These are phyloP conservation scores for Ophioderma brevispina DNA, from an alignment of 35 echinoderm and acorn worm genomes.

Conservation along the genomic window DNA sequence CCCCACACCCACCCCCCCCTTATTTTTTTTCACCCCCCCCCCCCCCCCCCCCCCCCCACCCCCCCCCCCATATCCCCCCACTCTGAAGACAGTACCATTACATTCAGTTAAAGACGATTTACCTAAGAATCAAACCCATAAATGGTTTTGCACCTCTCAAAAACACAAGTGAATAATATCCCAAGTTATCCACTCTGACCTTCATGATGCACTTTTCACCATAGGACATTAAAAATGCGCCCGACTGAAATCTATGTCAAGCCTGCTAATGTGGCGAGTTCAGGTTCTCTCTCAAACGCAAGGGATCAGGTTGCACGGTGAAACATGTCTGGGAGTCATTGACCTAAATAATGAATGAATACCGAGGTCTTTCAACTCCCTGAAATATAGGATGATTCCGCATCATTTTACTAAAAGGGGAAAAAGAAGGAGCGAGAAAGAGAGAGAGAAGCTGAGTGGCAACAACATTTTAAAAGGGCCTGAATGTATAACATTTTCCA, in stretches of 20 bases:
- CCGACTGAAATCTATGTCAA: not conserved
- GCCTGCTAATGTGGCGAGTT: not conserved
- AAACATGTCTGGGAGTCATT: not conserved
- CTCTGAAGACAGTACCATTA: too few species aligned
- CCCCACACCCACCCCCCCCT: too few species aligned
- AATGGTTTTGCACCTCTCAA: too few species aligned
- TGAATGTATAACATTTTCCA: not conserved
- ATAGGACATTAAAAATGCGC: not conserved
- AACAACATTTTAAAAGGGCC: not conserved
- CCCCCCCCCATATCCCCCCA: too few species aligned
- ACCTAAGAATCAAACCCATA: too few species aligned
- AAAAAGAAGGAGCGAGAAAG: too few species aligned
- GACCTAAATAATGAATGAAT: constrained; percentile 6
- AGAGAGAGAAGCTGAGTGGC: too few species aligned
- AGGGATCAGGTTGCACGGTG: not conserved
- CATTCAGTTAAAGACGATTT: too few species aligned
- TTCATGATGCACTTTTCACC: not conserved
- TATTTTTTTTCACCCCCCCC: too few species aligned
- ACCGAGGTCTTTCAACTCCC: constrained; percentile 8
- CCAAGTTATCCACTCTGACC: not conserved
- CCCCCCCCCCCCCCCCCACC: too few species aligned
- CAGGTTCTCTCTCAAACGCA: not conserved
- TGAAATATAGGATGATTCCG: not conserved
- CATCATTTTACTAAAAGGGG: not conserved
- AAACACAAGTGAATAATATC: too few species aligned